A percentile compares a stretch with the other conserved stretches of the same genome.
Evolutionary conservation across 2,113 vertebrate species (phyloP).

Genomic region (Calyptomena viridis): DNA sequence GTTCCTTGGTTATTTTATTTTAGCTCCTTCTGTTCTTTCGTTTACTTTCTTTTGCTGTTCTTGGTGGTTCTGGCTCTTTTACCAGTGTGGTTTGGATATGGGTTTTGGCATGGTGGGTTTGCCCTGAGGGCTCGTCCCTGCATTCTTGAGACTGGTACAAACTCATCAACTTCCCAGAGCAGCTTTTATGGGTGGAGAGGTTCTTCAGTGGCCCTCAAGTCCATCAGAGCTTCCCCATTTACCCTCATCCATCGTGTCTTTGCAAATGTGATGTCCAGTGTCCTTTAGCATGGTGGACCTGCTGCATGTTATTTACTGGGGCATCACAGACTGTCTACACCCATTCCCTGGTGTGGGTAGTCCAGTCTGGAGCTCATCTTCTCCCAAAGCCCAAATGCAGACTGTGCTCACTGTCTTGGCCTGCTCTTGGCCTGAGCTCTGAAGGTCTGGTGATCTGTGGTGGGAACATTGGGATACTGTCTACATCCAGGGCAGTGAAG

Average conservation of each 20-base stretch:
- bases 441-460: neutral
- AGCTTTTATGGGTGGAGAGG: neutral
- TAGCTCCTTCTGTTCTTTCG: neutral
- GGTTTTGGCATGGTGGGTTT: neutral
- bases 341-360: neutral
- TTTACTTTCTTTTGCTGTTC: neutral
- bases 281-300: neutral
- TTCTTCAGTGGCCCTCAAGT: neutral
- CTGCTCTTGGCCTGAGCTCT: neutral
- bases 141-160: neutral
- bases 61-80: neutral
- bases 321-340: accelerated
- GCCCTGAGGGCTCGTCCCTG: neutral
- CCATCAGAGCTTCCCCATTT: neutral
- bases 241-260: accelerated
- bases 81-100: accelerated
- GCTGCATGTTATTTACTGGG: accelerated
- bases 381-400: neutral
- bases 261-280: neutral
- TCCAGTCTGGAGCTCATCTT: neutral
- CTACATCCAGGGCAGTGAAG: neutral
- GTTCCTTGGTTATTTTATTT: neutral
- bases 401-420: neutral
- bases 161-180: neutral
- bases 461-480: neutral